Percentiles rank a stretch among this genome's conserved stretches.
phyloP scores from a whole-genome alignment of 1,140 invertebrate genomes.

The Vollenhovia emeryi region DNA sequence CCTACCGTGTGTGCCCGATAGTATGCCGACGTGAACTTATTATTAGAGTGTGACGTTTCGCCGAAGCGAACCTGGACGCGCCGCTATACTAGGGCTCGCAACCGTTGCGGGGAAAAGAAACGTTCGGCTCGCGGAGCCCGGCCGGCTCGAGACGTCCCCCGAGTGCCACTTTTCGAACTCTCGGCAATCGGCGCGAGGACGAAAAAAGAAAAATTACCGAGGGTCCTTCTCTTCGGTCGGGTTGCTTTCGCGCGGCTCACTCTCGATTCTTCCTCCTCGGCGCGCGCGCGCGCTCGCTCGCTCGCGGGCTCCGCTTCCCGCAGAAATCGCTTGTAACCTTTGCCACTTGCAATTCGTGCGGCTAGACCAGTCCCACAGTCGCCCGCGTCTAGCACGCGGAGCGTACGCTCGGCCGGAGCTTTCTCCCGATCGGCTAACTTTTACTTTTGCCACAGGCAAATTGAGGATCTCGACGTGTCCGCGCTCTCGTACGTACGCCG shows the following conservation, averaged over 20 bases:
- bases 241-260: slow-evolving; percentile 5
- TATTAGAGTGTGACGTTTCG: slow-evolving; percentile 82
- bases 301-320: slow-evolving; percentile 2
- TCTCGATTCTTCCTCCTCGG: background rate
- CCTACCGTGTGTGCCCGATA: slow-evolving; percentile 64
- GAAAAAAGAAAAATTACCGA: no score
- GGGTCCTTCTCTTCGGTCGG: background rate
- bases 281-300: background rate
- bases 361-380: slow-evolving; percentile 29
- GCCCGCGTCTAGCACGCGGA: slow-evolving; percentile 18
- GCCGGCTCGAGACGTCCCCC: no score
- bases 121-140: background rate
- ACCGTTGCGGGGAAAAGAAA: background rate
- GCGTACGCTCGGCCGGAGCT: slow-evolving; percentile 65
- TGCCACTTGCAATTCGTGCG: slow-evolving; percentile 37
- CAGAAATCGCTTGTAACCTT: slow-evolving; percentile 52
- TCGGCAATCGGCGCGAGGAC: background rate
- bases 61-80: slow-evolving; percentile 65
- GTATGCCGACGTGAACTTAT: slow-evolving; percentile 69
- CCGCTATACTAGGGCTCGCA: background rate
- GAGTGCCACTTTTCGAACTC: slow-evolving; percentile 16
- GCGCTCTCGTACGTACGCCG: background rate
- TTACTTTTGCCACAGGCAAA: slow-evolving; percentile 84
- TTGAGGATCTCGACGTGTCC: slow-evolving; percentile 64
- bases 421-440: slow-evolving; percentile 83